Evolutionary conservation across 2,797 vertebrate species (phyloP).

Genomic region (Myotis myotis): DNA sequence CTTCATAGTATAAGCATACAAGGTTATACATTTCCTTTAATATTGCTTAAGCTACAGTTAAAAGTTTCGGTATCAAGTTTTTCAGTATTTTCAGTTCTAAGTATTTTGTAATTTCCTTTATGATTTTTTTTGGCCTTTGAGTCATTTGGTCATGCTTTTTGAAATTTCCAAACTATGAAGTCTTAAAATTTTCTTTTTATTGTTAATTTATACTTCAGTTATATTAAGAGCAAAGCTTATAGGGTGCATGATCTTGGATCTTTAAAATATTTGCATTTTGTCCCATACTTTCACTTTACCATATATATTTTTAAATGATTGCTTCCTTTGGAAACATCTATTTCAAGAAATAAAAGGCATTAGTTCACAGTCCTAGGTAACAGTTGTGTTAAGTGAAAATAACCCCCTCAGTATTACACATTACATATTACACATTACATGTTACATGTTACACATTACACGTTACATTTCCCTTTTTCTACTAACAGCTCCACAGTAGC

Average conservation of each 20-base stretch:
- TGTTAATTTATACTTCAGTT: neutral
- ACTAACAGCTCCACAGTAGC: neutral
- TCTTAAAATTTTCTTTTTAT: neutral
- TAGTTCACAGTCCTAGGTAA: neutral
- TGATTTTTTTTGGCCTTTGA: neutral
- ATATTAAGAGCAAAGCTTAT: neutral
- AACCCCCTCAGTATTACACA: neutral
- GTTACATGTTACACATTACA: too few species aligned
- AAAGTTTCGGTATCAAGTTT: neutral
- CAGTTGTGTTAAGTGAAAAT: neutral
- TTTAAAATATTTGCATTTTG: neutral
- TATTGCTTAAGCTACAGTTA: slow-evolving; percentile 19
- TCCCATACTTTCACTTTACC: neutral
- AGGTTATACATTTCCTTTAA: neutral
- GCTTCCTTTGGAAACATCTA: neutral
- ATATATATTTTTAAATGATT: neutral
- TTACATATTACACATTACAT: neutral
- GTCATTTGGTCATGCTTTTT: neutral
- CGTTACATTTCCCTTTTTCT: neutral
- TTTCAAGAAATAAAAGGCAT: neutral
- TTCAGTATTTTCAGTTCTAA: neutral
- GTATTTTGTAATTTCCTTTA: too few species aligned
- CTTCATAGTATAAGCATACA: neutral
- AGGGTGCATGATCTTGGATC: neutral
- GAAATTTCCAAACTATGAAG: neutral